A percentile compares a stretch with the other conserved stretches of the same genome.
phyloP scores from a whole-genome alignment of 2,888 invertebrate species.

The Endomychus coccineus region DNA sequence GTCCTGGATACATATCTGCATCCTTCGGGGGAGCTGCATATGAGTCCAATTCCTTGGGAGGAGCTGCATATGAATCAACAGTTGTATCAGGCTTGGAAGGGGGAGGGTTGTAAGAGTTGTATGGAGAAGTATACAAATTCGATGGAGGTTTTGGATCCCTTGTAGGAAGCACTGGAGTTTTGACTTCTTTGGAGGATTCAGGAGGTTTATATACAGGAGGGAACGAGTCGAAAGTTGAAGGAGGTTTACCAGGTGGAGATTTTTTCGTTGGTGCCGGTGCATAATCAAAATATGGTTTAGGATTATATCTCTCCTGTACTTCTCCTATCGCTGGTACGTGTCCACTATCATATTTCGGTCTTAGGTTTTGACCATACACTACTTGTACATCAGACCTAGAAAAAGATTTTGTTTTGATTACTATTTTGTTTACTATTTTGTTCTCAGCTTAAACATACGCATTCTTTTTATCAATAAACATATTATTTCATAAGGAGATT shows the following conservation, averaged over 20 bases:
- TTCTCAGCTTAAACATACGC: too few species aligned
- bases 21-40: neutral
- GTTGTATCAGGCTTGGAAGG: neutral
- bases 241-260: slow-evolving; percentile 12
- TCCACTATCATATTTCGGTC: slow-evolving; percentile 25
- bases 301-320: slow-evolving; percentile 41
- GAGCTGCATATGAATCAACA: slow-evolving; percentile 12
- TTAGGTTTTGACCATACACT: slow-evolving; percentile 30
- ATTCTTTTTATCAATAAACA: too few species aligned
- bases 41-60: slow-evolving; percentile 4
- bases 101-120: slow-evolving; percentile 35
- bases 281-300: slow-evolving; percentile 39
- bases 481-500: too few species aligned
- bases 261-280: slow-evolving; percentile 12
- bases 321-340: slow-evolving; percentile 36
- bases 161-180: slow-evolving; percentile 15
- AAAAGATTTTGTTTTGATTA: too few species aligned
- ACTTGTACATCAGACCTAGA: slow-evolving; percentile 35
- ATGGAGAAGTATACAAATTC: slow-evolving; percentile 33
- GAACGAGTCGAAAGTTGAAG: slow-evolving; percentile 3
- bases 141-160: slow-evolving; percentile 19
- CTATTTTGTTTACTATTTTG: too few species aligned
- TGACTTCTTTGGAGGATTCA: neutral
- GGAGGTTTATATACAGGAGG: slow-evolving; percentile 9
- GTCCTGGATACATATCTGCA: neutral